These are phyloP conservation scores for Sminthurinus signatus DNA, from an alignment of 1,140 invertebrate species.

Conservation along the genomic window DNA sequence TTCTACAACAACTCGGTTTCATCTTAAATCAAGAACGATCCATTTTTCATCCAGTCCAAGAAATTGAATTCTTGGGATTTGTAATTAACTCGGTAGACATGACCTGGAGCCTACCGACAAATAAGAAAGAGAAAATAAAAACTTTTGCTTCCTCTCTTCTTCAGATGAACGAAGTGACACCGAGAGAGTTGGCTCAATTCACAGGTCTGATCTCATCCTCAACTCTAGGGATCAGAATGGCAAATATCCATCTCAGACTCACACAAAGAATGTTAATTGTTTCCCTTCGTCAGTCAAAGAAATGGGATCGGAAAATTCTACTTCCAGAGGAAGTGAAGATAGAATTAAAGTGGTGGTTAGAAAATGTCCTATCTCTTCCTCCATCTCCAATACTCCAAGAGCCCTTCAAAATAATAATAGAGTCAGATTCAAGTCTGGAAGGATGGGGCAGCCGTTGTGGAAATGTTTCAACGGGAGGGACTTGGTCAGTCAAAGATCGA, in stretches of 20 bases:
- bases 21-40: slow-evolving; percentile 13
- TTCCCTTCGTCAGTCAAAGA: neutral
- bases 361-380: neutral
- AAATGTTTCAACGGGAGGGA: slow-evolving; percentile 1
- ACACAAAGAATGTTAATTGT: neutral
- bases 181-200: slow-evolving; percentile 7
- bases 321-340: neutral
- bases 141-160: neutral
- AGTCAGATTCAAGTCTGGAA: neutral
- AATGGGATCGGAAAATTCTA: slow-evolving; percentile 3
- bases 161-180: neutral
- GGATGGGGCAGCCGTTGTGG: slow-evolving; percentile 7
- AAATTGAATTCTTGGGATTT: slow-evolving; percentile 15
- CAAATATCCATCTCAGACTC: neutral
- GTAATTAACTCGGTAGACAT: slow-evolving; percentile 5
- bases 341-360: slow-evolving; percentile 11
- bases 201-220: neutral
- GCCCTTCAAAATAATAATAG: neutral
- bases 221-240: neutral
- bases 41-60: slow-evolving; percentile 1
- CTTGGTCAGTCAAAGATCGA: neutral
- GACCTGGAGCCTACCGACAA: neutral
- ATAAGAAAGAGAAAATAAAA: neutral
- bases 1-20: neutral
- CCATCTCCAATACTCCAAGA: slow-evolving; percentile 1